Base-by-base conservation (phyloP, 2,888 invertebrate species). In the Watsonalla cultraria region DNA sequence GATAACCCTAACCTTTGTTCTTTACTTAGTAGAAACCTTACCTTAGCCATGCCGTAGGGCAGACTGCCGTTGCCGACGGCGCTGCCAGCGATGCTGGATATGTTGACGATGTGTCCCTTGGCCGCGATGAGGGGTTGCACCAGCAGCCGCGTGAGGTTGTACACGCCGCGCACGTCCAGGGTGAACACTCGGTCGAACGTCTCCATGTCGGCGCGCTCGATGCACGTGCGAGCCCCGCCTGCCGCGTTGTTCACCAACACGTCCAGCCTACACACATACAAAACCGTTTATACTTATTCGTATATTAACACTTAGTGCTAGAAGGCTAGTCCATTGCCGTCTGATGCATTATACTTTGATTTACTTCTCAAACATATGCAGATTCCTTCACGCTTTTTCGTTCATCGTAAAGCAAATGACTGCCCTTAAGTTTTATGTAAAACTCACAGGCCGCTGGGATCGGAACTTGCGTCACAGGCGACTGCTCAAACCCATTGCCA, bases 31-130 rank as follows among this genome's bases (percentile, higher is more conserved):
- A 14, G 6, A 92, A 93, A 60, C 5, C 47, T 88, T 91, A 64
- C 93, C 90, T 99, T 99, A 5, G 97, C 95, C 90, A 98, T 95
- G 64, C 94, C 93, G 76, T 99, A 99, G 0, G 97, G 95, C 58
- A 98, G 80, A 6, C 96, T 94, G 7, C 95, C 95, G 1, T 96
- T 93, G 70, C 96, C 95, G 55, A 97, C 93, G 71, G 96, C 88
- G 7, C 96, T 86, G 0, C 52, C 79, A 1, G 68, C 91, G 6
- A 95, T 92, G 72, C 95, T 95, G 47, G 95, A 95, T 0, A 96
- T 93, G 74, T 96, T 96, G 4, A 96, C 94, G 61, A 95, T 92
- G 58, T 92, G 93, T 8, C 95, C 95, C 70, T 93, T 92, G 0
- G 91, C 77, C 64, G 87, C 78, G n/a, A 93, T 82, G n/a, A 96